Conservation (phyloP, 1,140 invertebrate species). For the Pachyrhynchus sulphureomaculatus region DNA sequence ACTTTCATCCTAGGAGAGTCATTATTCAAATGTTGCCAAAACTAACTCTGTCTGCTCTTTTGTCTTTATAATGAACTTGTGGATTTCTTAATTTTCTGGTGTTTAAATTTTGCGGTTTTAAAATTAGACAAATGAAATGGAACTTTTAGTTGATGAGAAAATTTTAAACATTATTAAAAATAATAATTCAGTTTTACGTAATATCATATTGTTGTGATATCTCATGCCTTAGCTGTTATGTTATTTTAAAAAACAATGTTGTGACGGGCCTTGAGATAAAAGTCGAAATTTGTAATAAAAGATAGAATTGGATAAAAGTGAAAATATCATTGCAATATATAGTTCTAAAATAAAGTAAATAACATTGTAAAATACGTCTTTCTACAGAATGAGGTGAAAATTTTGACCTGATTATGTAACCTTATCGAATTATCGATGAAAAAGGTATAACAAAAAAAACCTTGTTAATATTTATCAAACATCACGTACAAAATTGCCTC, state of each 20-base stretch:
- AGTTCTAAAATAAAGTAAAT: slow-evolving; percentile 16
- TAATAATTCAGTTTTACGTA: no score
- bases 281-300: slow-evolving; percentile 30
- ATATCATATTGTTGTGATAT: no score
- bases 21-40: slow-evolving; percentile 31
- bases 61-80: slow-evolving; percentile 30
- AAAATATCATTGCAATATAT: slow-evolving; percentile 8
- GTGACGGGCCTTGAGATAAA: slow-evolving; percentile 29
- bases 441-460: no score
- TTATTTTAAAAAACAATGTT: slow-evolving; percentile 14
- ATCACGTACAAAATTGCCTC: no score
- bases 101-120: slow-evolving; percentile 11
- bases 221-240: slow-evolving; percentile 28
- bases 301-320: slow-evolving; percentile 8
- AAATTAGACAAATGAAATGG: no score
- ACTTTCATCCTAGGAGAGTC: slow-evolving; percentile 12
- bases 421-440: not conserved
- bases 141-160: no score
- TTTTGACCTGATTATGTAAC: no score
- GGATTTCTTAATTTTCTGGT: slow-evolving; percentile 24
- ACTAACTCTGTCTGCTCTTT: slow-evolving; percentile 20
- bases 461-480: no score
- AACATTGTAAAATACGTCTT: slow-evolving; percentile 26
- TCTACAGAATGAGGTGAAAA: not conserved
- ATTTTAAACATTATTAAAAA: no score